phyloP scores from a whole-genome alignment of 2,113 vertebrate genomes.

The Variabilichromis moorii region DNA sequence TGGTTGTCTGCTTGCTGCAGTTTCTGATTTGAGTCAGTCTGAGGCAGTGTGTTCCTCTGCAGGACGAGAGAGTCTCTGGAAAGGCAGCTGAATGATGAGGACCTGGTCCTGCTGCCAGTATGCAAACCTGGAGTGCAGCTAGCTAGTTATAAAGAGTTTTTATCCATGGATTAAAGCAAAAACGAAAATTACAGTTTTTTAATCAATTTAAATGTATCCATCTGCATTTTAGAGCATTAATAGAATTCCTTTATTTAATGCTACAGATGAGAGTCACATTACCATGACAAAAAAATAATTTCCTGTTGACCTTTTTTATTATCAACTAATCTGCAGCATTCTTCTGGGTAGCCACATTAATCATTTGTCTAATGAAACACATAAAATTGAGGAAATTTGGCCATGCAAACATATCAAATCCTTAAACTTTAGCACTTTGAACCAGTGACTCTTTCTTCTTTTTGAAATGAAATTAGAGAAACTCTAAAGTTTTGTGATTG shows the following conservation, averaged over 20 bases:
- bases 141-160: neutral
- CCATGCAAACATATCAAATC: neutral
- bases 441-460: neutral
- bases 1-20: accelerated
- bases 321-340: neutral
- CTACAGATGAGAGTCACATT: neutral
- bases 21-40: neutral
- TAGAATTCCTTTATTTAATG: neutral
- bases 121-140: neutral
- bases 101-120: neutral
- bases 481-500: neutral
- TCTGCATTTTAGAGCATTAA: neutral
- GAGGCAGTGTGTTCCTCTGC: neutral
- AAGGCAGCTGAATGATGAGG: neutral
- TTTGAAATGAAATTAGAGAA: neutral
- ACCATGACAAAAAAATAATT: neutral
- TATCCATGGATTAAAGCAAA: neutral
- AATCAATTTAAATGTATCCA: neutral
- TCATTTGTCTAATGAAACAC: neutral
- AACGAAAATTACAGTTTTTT: accelerated
- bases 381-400: neutral
- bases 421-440: neutral
- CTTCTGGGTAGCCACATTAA: neutral
- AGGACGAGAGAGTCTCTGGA: neutral
- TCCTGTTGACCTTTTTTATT: neutral